Percentiles rank a stretch among this genome's conserved stretches.
phyloP scores from a whole-genome alignment of 64 coral and sea anemone species.

The Stylophora pistillata region DNA sequence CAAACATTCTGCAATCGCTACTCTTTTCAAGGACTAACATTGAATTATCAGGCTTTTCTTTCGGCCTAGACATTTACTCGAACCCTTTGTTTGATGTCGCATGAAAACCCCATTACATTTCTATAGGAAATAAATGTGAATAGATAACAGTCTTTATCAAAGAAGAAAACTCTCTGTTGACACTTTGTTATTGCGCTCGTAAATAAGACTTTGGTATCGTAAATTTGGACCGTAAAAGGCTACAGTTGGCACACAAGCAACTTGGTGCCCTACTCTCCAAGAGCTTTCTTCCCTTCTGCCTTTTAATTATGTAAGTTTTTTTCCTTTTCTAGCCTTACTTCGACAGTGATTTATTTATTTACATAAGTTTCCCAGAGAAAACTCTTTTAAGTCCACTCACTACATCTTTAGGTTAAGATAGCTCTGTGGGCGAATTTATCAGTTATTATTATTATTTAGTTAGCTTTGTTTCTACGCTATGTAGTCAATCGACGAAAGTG shows the following conservation, averaged over 20 bases:
- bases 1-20: slow-evolving; percentile 42
- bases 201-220: slow-evolving; percentile 19
- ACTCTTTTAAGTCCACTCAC: background rate
- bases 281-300: background rate
- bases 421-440: background rate
- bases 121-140: slow-evolving; percentile 61
- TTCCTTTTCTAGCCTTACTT: background rate
- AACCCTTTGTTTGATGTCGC: slow-evolving; percentile 48
- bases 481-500: background rate
- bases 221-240: background rate
- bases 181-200: slow-evolving; percentile 7
- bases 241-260: background rate
- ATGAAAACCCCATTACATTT: slow-evolving; percentile 71
- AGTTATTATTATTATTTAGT: background rate
- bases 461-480: background rate
- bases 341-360: slow-evolving; percentile 2
- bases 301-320: slow-evolving; percentile 9
- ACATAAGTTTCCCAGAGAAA: background rate
- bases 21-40: slow-evolving; percentile 41
- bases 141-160: slow-evolving; percentile 57
- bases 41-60: slow-evolving; percentile 48
- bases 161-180: slow-evolving; percentile 59
- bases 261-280: background rate
- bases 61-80: slow-evolving; percentile 46
- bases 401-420: background rate